phyloP scores from a whole-genome alignment of 2,888 invertebrate species.

The Anthophora plumipes region DNA sequence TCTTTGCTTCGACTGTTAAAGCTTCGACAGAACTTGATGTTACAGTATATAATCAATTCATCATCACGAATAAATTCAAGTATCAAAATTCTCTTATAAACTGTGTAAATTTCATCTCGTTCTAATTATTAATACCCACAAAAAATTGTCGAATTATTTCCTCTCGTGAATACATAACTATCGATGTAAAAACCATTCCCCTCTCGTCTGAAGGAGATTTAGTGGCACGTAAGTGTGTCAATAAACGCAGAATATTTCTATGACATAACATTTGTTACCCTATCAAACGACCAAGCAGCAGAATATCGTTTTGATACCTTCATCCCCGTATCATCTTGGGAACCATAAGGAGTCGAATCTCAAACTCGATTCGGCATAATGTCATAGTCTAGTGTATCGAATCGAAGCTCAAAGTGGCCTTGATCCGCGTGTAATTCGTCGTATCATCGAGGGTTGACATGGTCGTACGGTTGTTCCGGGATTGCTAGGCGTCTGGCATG shows the following conservation, averaged over 20 bases:
- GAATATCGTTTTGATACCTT: conserved; percentile 31
- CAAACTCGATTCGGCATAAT: conserved; percentile 49
- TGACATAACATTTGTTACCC: not conserved
- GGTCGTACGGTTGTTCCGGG: conserved; percentile 59
- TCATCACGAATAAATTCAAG: no score
- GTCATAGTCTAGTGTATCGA: conserved; percentile 79
- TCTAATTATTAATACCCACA: no score
- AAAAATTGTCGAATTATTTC: no score
- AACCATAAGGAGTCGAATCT: conserved; percentile 41
- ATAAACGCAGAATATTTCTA: not conserved
- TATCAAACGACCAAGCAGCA: not conserved
- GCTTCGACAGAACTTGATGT: no score
- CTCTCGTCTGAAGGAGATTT: not conserved
- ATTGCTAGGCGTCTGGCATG: conserved; percentile 64
- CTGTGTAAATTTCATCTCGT: no score
- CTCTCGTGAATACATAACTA: not conserved
- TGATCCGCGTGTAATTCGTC: conserved; percentile 83
- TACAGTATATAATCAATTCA: no score
- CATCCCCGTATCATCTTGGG: conserved; percentile 30
- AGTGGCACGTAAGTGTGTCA: not conserved
- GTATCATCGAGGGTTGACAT: conserved; percentile 58
- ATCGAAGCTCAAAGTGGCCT: conserved; percentile 79
- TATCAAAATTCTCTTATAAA: no score
- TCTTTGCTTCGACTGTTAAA: no score
- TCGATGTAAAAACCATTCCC: not conserved